Conservation (phyloP, 2,888 invertebrate species). For the Chrysolina americana region DNA sequence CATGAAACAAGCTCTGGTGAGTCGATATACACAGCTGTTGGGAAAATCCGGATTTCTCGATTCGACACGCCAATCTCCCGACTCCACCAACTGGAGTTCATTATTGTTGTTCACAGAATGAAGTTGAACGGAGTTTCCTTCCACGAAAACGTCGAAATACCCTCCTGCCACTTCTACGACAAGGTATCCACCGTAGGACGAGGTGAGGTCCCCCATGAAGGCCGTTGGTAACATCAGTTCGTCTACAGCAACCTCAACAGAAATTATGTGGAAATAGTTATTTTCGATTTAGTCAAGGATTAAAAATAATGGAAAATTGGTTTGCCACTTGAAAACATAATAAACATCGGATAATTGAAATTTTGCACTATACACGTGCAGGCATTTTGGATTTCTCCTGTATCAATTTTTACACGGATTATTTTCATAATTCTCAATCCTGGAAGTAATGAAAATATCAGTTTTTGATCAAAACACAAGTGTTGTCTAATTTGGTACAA, state of each 20-base stretch:
- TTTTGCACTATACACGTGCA: too few species aligned
- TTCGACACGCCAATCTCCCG: slow-evolving; percentile 76
- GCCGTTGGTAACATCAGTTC: slow-evolving; percentile 74
- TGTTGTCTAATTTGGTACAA: too few species aligned
- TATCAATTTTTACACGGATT: too few species aligned
- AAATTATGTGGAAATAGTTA: not conserved
- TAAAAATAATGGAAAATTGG: too few species aligned
- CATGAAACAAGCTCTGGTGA: slow-evolving; percentile 88
- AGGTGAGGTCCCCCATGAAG: slow-evolving; percentile 90
- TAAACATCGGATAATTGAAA: too few species aligned
- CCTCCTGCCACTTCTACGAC: slow-evolving; percentile 81
- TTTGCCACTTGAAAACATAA: too few species aligned
- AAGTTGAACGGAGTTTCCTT: slow-evolving; percentile 76
- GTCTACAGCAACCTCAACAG: slow-evolving; percentile 36
- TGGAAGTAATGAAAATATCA: too few species aligned
- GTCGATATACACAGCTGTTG: slow-evolving; percentile 70
- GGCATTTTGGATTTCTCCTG: too few species aligned
- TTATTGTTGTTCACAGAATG: slow-evolving; percentile 49
- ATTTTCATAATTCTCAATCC: too few species aligned
- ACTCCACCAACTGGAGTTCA: slow-evolving; percentile 80
- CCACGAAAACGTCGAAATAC: slow-evolving; percentile 80
- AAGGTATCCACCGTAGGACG: slow-evolving; percentile 92
- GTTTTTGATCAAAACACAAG: too few species aligned
- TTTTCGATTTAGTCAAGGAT: not conserved
- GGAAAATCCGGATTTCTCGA: slow-evolving; percentile 59